Evolutionary conservation across 2,797 vertebrate genomes (phyloP).

Genomic region (Pipistrellus nathusii): DNA sequence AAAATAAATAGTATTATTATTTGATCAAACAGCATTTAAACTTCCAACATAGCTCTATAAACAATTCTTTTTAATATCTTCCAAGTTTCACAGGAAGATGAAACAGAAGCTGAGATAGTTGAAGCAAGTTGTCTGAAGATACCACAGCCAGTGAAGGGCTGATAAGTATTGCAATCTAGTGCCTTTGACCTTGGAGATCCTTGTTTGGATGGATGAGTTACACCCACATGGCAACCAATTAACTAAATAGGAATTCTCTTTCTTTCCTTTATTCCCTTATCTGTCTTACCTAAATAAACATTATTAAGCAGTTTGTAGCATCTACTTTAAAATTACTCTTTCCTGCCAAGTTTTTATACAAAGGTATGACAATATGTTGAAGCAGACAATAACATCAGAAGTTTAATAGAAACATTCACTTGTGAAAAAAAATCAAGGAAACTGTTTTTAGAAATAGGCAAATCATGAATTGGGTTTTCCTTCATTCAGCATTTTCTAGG

Average conservation of each 20-base stretch:
- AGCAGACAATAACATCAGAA: background rate
- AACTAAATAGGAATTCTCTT: background rate
- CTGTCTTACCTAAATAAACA: background rate
- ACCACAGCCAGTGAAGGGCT: background rate
- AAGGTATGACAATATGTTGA: background rate
- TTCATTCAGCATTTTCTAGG: background rate
- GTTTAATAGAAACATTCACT: background rate
- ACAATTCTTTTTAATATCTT: background rate
- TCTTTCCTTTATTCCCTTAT: background rate
- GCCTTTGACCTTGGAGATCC: background rate
- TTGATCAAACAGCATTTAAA: constrained; percentile 18
- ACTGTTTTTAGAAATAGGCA: constrained; percentile 8
- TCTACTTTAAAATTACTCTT: constrained; percentile 10
- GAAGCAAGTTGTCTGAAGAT: background rate
- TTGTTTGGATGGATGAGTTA: background rate
- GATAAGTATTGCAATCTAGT: background rate
- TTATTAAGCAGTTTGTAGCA: background rate
- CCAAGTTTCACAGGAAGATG: background rate
- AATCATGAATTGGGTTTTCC: background rate
- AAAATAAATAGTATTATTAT: background rate
- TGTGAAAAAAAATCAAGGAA: background rate
- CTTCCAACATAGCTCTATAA: background rate
- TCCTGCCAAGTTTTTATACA: background rate
- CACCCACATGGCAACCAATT: background rate
- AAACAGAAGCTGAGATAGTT: background rate